Evolutionary conservation across 1,140 invertebrate species (phyloP), one percentile per base, ranked within the genome.

Genomic region (Ceratina japonica): DNA sequence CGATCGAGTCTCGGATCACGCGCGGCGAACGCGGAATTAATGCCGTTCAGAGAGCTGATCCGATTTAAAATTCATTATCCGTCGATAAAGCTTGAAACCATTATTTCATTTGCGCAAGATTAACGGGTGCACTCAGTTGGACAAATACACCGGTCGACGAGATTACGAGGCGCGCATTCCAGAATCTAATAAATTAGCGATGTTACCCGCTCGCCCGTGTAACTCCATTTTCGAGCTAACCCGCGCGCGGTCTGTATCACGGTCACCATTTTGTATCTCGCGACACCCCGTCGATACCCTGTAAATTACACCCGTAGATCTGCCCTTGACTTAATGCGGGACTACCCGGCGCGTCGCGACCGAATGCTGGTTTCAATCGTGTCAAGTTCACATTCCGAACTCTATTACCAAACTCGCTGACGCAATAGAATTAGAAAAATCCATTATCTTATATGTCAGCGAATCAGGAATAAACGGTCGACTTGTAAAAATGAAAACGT

Each of bases 151-250:
- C 86, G 78, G 86, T 87, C 86, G 82, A 82, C 78, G 80, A 81
- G 83, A 87, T 87, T 87, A 85, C 80, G 71, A 72, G 64, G 62
- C 52, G 77, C 80, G 80, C 83, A 76, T 85, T 83, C 73, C 78
- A 75, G 70, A 88, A 88, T 87, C 87, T 87, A 88, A 88, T 88
- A 87, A 89, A 88, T 87, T 86, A 83, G 63, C 82, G 71, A 88
- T 84, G 80, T 74, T 86, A 82, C 82, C 80, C 77, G 77, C 58
- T 71, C 62, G 58, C 72, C 64, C 64, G 66, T 80, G 81, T 81
- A 77, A 82, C 70, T 84, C 71, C 80, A 80, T 82, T 87, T 86
- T 82, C 83, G 72, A 68, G 61, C 71, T 71, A 22, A 44, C 5
- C 37, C 51, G 22, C 31, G 22, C 31, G 27, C 69, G 69, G n/a